phyloP scores from a whole-genome alignment of 1,140 invertebrate species.

The Leucophenga varia region DNA sequence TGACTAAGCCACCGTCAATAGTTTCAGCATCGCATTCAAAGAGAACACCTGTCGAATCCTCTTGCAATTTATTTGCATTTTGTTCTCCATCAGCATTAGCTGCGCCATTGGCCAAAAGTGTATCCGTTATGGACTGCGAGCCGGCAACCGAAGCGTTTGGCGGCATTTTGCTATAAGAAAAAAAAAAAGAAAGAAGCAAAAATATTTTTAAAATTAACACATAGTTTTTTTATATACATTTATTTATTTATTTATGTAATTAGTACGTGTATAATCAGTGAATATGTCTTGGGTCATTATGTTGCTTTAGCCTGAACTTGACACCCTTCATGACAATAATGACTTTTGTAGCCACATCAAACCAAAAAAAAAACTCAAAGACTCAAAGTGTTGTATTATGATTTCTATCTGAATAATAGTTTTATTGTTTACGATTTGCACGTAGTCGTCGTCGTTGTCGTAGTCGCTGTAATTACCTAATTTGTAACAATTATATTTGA shows the following conservation, averaged over 20 bases:
- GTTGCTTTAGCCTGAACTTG: too few species aligned
- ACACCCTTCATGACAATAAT: constrained; percentile 26
- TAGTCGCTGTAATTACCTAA: too few species aligned
- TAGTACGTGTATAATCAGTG: constrained; percentile 32
- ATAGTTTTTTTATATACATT: too few species aligned
- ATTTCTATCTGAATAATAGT: too few species aligned
- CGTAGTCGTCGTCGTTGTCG: too few species aligned
- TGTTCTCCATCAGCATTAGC: constrained; percentile 32
- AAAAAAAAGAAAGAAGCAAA: not conserved
- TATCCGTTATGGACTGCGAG: constrained; percentile 46
- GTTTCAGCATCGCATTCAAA: constrained; percentile 66
- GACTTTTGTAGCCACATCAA: not conserved
- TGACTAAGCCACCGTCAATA: constrained; percentile 59
- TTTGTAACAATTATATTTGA: too few species aligned
- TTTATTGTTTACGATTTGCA: too few species aligned
- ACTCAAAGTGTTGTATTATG: too few species aligned
- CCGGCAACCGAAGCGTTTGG: constrained; percentile 50
- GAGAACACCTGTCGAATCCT: constrained; percentile 60
- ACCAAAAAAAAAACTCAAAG: too few species aligned
- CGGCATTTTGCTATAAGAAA: constrained; percentile 37
- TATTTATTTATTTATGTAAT: constrained; percentile 19
- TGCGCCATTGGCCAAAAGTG: constrained; percentile 28
- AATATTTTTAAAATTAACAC: constrained; percentile 5
- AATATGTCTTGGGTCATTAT: too few species aligned
- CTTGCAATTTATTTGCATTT: constrained; percentile 35